phyloP scores from a whole-genome alignment of 2,888 invertebrate genomes.

The Trissolcus japonicus region DNA sequence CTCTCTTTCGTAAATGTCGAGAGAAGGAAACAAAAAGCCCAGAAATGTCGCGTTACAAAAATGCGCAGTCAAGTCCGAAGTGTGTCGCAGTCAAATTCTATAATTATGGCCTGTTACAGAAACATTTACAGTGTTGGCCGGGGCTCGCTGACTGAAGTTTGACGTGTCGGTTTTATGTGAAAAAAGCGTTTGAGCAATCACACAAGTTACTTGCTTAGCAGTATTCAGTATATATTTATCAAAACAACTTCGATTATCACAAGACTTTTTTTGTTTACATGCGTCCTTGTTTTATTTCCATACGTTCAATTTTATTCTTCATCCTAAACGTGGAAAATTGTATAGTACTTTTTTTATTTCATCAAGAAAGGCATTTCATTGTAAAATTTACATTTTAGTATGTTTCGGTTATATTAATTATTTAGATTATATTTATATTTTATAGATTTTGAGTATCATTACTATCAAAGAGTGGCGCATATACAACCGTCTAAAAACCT shows the following conservation, averaged over 20 bases:
- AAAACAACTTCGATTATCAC: conserved; percentile 38
- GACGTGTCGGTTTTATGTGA: conserved; percentile 5
- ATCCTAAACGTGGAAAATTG: conserved; percentile 10
- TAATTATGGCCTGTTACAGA: conserved; percentile 24
- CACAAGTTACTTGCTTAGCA: conserved; percentile 13
- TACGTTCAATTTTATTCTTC: background rate
- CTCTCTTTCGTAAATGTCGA: conserved; percentile 30
- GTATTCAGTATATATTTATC: conserved; percentile 28
- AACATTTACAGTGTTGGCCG: conserved; percentile 29
- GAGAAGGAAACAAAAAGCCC: conserved; percentile 22
- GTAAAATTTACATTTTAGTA: no score
- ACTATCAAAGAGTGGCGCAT: background rate
- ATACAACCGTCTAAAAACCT: conserved; percentile 21
- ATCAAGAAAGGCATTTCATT: no score
- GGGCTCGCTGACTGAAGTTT: conserved; percentile 28
- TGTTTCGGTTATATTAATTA: no score
- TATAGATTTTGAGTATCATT: no score
- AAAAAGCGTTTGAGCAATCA: conserved; percentile 26
- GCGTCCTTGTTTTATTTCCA: background rate
- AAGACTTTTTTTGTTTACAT: conserved; percentile 14
- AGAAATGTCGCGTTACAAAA: conserved; percentile 35
- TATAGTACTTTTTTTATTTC: background rate
- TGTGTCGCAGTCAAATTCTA: conserved; percentile 34
- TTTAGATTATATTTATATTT: no score
- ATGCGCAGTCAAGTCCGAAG: conserved; percentile 38